A percentile compares a stretch with the other conserved stretches of the same genome.
phyloP scores from a whole-genome alignment of 2,888 invertebrate genomes.

The Limnephilus lunatus region DNA sequence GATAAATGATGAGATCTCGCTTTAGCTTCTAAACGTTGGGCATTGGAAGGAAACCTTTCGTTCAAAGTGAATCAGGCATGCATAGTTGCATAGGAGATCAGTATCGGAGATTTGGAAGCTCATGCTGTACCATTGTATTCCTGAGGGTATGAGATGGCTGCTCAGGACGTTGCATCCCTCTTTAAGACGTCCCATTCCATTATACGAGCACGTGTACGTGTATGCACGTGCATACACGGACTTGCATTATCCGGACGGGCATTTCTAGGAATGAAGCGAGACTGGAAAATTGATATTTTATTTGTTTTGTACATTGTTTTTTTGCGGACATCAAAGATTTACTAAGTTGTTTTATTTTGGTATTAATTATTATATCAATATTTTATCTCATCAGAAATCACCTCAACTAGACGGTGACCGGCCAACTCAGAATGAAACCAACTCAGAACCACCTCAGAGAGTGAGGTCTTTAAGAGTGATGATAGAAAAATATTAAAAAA shows the following conservation, averaged over 20 bases:
- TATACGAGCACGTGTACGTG: slow-evolving; percentile 6
- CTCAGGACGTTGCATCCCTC: neutral
- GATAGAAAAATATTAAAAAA: no score
- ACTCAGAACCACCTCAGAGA: no score
- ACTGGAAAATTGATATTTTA: neutral
- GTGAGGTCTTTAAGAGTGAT: no score
- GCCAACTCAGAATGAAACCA: no score
- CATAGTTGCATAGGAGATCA: slow-evolving; percentile 30
- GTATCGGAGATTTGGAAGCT: slow-evolving; percentile 41
- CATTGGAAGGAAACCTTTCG: slow-evolving; percentile 2
- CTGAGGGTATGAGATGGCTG: slow-evolving; percentile 28
- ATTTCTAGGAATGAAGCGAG: neutral
- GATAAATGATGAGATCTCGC: neutral
- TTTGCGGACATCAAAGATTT: neutral
- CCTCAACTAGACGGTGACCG: no score
- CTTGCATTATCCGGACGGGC: neutral
- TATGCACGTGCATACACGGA: neutral
- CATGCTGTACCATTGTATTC: slow-evolving; percentile 25
- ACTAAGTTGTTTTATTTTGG: no score
- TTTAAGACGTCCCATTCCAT: neutral
- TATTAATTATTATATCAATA: no score
- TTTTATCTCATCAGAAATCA: no score
- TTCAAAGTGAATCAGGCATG: slow-evolving; percentile 30
- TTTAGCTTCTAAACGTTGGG: slow-evolving; percentile 1
- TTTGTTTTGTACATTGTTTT: neutral